phyloP scores from a whole-genome alignment of 2,797 vertebrate species.

The Danio choprae region DNA sequence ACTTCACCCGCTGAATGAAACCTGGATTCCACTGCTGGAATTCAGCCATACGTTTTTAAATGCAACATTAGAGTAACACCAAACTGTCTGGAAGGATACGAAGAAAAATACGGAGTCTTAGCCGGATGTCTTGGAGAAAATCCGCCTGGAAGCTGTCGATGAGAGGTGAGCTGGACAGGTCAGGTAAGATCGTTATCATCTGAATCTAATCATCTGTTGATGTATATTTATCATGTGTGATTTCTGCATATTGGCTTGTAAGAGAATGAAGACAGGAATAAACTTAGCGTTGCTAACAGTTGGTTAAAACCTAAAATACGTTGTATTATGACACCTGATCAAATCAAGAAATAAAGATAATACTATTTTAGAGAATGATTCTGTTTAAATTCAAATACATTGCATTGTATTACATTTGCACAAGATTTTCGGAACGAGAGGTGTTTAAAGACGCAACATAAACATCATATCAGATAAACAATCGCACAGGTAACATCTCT shows the following conservation, averaged over 20 bases:
- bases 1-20: constrained; percentile 63
- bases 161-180: constrained; percentile 58
- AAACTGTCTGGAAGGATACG: constrained; percentile 60
- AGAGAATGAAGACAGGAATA: background rate
- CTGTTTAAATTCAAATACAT: background rate
- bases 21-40: constrained; percentile 35
- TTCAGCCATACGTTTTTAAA: constrained; percentile 14
- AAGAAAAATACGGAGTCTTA: constrained; percentile 32
- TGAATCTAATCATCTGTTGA: constrained; percentile 1
- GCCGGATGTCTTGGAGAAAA: constrained; percentile 42
- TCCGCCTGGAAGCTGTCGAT: constrained; percentile 54
- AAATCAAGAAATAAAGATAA: background rate
- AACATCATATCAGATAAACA: constrained; percentile 9
- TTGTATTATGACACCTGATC: background rate
- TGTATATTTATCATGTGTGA: background rate
- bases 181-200: constrained; percentile 69
- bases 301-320: background rate
- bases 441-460: background rate
- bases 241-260: background rate
- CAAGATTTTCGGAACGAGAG: background rate
- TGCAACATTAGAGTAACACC: constrained; percentile 23
- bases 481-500: constrained; percentile 25
- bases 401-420: background rate
- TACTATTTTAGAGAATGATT: background rate
- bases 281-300: constrained; percentile 23